Percentiles rank a stretch among this genome's conserved stretches.
These are phyloP conservation scores for Rhodophaea formosa DNA, from an alignment of 2,888 invertebrate species.

Conservation along the genomic window DNA sequence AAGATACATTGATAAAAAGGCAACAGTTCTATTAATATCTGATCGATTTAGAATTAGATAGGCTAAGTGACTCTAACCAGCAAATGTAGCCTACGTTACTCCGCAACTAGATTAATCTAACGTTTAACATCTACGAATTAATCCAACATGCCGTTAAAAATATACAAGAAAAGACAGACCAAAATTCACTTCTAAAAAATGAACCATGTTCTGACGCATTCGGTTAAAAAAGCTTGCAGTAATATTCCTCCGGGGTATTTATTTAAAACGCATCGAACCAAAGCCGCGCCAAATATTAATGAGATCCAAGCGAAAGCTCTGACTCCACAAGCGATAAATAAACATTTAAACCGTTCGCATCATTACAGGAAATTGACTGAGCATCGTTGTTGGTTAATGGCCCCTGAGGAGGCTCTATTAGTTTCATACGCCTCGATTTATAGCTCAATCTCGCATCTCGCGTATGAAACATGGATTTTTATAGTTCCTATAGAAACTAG, in stretches of 20 bases:
- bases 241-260: background rate
- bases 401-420: slow-evolving; percentile 46
- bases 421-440: slow-evolving; percentile 49
- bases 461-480: slow-evolving; percentile 34
- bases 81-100: no score
- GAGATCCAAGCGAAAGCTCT: slow-evolving; percentile 5
- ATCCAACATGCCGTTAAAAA: no score
- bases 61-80: no score
- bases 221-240: background rate
- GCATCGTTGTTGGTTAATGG: slow-evolving; percentile 44
- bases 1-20: no score
- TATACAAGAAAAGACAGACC: no score
- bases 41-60: no score
- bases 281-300: slow-evolving; percentile 10
- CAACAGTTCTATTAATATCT: no score
- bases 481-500: slow-evolving; percentile 22
- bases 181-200: no score
- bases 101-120: no score
- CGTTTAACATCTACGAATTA: no score
- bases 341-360: slow-evolving; percentile 31
- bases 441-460: slow-evolving; percentile 39
- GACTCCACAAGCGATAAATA: slow-evolving; percentile 23
- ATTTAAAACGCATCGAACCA: background rate
- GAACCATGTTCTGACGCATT: no score
- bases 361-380: slow-evolving; percentile 40